A percentile compares a stretch with the other conserved stretches of the same genome.
Evolutionary conservation across 2,113 vertebrate genomes (phyloP).

Genomic region (Neogobius melanostomus): DNA sequence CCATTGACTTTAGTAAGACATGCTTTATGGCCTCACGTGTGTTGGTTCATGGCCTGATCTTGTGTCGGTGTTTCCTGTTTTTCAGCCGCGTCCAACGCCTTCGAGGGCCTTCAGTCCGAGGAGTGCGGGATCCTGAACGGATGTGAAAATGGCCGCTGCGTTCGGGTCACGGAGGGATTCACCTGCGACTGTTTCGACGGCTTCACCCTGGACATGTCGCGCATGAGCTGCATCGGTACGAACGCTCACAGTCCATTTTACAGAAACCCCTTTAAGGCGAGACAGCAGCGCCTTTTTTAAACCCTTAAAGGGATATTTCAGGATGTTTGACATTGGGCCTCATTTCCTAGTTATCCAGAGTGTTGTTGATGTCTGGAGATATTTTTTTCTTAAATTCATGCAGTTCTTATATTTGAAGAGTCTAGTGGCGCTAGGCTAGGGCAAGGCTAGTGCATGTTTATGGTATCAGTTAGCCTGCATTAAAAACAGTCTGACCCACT

Average conservation of each 20-base stretch:
- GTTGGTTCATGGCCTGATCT: background rate
- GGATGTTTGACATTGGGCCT: no score
- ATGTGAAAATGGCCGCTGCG: slow-evolving; percentile 96
- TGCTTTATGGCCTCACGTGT: no score
- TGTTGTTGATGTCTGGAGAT: no score
- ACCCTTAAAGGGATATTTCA: no score
- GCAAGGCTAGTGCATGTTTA: no score
- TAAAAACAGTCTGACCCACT: no score
- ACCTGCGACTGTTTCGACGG: slow-evolving; percentile 98
- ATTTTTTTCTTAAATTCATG: no score
- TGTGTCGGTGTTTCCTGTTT: background rate
- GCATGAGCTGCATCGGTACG: slow-evolving; percentile 94
- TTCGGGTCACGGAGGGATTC: slow-evolving; percentile 94
- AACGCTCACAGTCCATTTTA: background rate
- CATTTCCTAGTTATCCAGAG: no score
- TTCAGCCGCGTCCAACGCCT: slow-evolving; percentile 67
- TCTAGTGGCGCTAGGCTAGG: no score
- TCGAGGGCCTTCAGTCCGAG: slow-evolving; percentile 91
- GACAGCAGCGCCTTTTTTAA: background rate
- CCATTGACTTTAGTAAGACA: no score
- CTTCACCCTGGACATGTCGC: slow-evolving; percentile 90
- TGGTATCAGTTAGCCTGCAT: no score
- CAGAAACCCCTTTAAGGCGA: background rate
- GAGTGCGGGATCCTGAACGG: slow-evolving; percentile 96
- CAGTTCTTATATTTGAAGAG: no score